These are phyloP conservation scores for Thalassaphorura encarpata DNA, from an alignment of 1,140 invertebrate genomes.

Conservation along the genomic window DNA sequence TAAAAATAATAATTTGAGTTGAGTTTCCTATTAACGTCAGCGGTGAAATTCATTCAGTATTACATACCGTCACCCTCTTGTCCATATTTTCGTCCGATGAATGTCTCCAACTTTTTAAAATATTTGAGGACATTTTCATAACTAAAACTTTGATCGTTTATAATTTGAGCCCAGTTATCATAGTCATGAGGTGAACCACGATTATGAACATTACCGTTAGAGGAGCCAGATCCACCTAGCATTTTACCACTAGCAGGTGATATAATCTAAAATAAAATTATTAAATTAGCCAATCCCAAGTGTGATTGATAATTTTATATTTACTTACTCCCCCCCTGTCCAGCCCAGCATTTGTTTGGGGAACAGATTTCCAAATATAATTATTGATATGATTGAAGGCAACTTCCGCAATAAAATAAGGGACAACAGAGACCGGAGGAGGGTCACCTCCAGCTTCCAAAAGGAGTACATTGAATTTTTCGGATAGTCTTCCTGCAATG, in stretches of 20 bases:
- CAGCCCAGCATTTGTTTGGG: not conserved
- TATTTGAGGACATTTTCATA: constrained; percentile 50
- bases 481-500: not conserved
- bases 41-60: too few species aligned
- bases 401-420: not conserved
- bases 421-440: not conserved
- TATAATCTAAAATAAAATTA: constrained; percentile 2
- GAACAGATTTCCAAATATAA: not conserved
- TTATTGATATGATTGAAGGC: not conserved
- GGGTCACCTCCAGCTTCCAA: constrained; percentile 7
- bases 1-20: not conserved
- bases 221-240: constrained; percentile 2
- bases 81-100: constrained; percentile 25
- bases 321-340: not conserved
- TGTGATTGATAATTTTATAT: not conserved
- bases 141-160: constrained; percentile 50
- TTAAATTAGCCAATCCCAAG: not conserved
- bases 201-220: constrained; percentile 1
- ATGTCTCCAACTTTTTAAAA: constrained; percentile 41
- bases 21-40: not conserved
- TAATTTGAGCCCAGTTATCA: constrained; percentile 58
- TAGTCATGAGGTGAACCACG: constrained; percentile 50
- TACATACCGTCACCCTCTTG: too few species aligned
- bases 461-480: not conserved
- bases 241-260: not conserved